phyloP scores from a whole-genome alignment of 2,797 vertebrate species.

The Okamejei kenojei region DNA sequence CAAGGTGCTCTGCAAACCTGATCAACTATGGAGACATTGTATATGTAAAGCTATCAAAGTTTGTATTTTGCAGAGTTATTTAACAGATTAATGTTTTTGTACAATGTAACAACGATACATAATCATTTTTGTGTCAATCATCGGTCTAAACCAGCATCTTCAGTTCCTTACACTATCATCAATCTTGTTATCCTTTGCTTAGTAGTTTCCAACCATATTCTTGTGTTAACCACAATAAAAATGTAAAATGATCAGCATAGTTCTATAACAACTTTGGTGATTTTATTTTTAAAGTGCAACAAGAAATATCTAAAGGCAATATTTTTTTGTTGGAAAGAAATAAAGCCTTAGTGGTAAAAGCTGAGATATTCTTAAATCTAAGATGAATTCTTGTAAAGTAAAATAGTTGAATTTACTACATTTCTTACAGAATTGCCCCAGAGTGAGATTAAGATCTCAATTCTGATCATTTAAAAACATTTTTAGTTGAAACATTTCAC shows the following conservation, averaged over 20 bases:
- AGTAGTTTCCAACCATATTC: not conserved
- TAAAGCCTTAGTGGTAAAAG: not conserved
- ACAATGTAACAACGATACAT: not conserved
- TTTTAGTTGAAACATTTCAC: not conserved
- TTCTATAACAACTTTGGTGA: not conserved
- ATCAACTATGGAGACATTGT: not conserved
- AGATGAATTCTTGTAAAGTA: not conserved
- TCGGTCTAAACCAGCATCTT: no score
- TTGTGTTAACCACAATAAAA: not conserved
- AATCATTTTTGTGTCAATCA: not conserved
- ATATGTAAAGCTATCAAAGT: not conserved
- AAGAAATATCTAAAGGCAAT: conserved; percentile 26
- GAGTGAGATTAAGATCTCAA: no score
- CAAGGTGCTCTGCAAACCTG: not conserved
- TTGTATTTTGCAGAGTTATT: not conserved
- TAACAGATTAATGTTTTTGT: not conserved
- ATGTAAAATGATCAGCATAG: not conserved
- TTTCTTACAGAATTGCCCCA: not conserved
- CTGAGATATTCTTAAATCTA: not conserved
- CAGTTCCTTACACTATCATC: not conserved
- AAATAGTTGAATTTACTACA: not conserved
- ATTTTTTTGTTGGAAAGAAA: conserved; percentile 13
- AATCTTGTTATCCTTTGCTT: not conserved
- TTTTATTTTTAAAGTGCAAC: conserved; percentile 30
- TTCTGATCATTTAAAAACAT: not conserved